Conservation (phyloP, 2,888 invertebrate genomes). For the Lissonota sp. region DNA sequence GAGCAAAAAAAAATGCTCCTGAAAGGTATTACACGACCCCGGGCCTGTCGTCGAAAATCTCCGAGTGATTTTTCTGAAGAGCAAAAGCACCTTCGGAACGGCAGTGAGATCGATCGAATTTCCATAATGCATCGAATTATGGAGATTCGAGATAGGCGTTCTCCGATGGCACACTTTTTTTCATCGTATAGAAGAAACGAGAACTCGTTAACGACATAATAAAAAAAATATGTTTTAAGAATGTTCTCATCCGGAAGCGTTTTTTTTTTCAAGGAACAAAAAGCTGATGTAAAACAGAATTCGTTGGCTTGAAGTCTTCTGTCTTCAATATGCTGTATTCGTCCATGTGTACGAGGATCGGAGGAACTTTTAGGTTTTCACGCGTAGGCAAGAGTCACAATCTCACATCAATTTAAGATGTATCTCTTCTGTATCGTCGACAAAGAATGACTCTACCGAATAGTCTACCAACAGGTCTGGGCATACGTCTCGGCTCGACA, state of each 20-base stretch:
- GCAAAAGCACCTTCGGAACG: not conserved
- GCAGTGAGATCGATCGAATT: conserved; percentile 48
- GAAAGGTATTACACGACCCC: not conserved
- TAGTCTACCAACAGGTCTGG: not conserved
- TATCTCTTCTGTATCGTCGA: no score
- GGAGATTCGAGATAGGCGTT: conserved; percentile 29
- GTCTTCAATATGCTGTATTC: no score
- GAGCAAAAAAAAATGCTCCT: conserved; percentile 10
- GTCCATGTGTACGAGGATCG: no score
- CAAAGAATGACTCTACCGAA: no score
- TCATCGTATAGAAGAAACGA: not conserved
- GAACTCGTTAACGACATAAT: conserved; percentile 19
- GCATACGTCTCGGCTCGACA: conserved; percentile 9
- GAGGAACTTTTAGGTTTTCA: no score
- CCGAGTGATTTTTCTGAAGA: not conserved
- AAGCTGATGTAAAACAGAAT: no score
- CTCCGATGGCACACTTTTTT: conserved; percentile 7
- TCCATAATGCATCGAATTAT: conserved; percentile 55
- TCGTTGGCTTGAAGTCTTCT: no score
- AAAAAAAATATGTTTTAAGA: not conserved
- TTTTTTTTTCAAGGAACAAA: not conserved
- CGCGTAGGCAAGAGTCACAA: no score
- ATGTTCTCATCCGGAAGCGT: not conserved
- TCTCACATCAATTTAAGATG: no score
- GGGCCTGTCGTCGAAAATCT: not conserved